Base-by-base conservation (phyloP, 2,888 invertebrate species). In the Diplolepis rosae region DNA sequence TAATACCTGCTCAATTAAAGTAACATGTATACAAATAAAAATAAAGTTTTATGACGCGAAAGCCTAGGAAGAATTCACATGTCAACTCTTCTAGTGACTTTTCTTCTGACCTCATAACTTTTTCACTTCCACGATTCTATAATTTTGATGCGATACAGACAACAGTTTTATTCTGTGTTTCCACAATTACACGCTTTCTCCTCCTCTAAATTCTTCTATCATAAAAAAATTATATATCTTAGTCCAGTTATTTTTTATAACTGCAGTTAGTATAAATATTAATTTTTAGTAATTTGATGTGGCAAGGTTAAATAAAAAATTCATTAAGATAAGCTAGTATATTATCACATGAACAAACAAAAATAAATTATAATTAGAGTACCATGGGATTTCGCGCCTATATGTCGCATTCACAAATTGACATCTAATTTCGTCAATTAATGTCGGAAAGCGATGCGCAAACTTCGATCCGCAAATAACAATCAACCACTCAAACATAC, bases 81-180 rank as follows among this genome's bases (percentile, higher is more conserved):
- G 67, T 56, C 70, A 52, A 32, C 61, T 68, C 50, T 72, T 76
- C 70, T 70, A 72, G 65, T 56, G 32, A 72, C 71, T 70, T 73
- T 72, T 76, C 69, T 76, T 56, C 70, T 39, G 32, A 66, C 61
- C 67, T 52, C 66, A 70, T 65, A 70, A 66, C 69, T 73, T 74
- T 74, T 73, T 71, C 69, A 77, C 73, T 75, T 71, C 72, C 48
- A 48, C 66, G 54, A 65, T 66, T 42, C 61, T 66, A 69, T 71
- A 72, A 74, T 76, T 74, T 74, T 67, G 71, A 71, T 66, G 71
- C 65, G 70, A 69, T 69, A 69, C 65, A 69, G 72, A 72, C 70
- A 72, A 72, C 72, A 70, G 69, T 74, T 76, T 52, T 45, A 70
- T 72, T 74, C 68, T 61, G 50, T 15, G 56, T 70, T 69, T 76